Percentiles rank a stretch among this genome's conserved stretches.
Evolutionary conservation across 2,888 invertebrate species (phyloP).

Genomic region (Erebia epiphron): DNA sequence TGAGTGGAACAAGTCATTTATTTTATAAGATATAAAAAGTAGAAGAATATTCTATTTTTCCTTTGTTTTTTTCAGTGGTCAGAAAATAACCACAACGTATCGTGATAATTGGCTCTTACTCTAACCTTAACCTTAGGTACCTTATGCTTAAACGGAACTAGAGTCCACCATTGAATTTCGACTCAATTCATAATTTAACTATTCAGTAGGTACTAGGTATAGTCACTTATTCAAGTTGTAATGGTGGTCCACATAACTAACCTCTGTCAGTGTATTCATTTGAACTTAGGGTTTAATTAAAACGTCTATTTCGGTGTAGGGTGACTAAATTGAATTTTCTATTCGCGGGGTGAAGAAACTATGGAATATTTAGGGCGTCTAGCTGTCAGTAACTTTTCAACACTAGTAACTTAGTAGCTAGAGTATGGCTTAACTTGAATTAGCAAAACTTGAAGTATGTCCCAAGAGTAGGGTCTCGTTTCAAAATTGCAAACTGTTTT

Average conservation of each 20-base stretch:
- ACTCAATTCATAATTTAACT: not conserved
- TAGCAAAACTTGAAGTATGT: not conserved
- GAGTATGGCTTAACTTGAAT: slow-evolving; percentile 7
- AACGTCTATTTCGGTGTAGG: not conserved
- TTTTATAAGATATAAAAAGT: too few species aligned
- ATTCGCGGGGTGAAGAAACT: slow-evolving; percentile 1
- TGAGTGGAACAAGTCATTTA: too few species aligned
- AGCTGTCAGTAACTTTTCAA: slow-evolving; percentile 2
- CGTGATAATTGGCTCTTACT: too few species aligned
- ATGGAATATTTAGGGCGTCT: slow-evolving; percentile 18
- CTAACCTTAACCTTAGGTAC: too few species aligned
- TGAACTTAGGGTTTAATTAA: not conserved
- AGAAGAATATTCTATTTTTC: too few species aligned
- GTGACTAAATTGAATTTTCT: slow-evolving; percentile 9
- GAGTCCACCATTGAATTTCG: not conserved
- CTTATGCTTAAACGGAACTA: not conserved
- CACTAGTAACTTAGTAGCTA: not conserved
- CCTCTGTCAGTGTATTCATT: not conserved
- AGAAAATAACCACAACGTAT: too few species aligned
- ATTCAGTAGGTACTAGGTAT: not conserved
- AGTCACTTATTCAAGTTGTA: not conserved
- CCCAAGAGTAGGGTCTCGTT: not conserved
- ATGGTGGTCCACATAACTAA: not conserved
- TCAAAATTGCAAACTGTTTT: not conserved
- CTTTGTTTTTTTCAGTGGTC: too few species aligned